Percentiles rank a stretch among this genome's conserved stretches.
These are phyloP conservation scores for Cataglyphis cursor DNA, from an alignment of 2,888 invertebrate genomes.

Conservation along the genomic window DNA sequence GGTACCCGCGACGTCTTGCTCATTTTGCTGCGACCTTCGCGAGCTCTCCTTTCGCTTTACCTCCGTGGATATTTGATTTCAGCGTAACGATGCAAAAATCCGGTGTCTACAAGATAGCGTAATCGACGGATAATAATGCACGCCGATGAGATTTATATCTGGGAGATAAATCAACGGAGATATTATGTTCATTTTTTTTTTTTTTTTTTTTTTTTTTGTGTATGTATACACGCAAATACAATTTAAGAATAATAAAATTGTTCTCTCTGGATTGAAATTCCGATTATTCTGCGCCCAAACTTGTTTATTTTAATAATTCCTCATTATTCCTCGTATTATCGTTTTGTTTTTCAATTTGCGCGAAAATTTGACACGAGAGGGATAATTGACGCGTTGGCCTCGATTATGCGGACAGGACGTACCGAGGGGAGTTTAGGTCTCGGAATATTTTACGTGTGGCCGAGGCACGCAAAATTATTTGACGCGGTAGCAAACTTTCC, in stretches of 20 bases:
- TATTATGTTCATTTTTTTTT: neutral
- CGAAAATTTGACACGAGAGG: conserved; percentile 37
- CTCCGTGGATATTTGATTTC: conserved; percentile 49
- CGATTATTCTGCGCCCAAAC: conserved; percentile 11
- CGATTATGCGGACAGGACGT: neutral
- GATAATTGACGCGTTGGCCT: conserved; percentile 27
- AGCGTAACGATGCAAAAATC: conserved; percentile 42
- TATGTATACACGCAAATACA: neutral
- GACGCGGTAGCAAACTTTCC: conserved; percentile 42
- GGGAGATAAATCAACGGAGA: conserved; percentile 20
- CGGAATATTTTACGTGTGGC: conserved; percentile 48
- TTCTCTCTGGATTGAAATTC: neutral
- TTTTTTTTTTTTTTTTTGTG: neutral
- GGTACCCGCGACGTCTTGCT: conserved; percentile 42
- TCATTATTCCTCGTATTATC: neutral
- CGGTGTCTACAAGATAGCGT: conserved; percentile 17
- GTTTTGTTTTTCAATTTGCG: conserved; percentile 47
- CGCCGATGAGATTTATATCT: conserved; percentile 6
- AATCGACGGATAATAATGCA: conserved; percentile 37
- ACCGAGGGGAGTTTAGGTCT: conserved; percentile 34
- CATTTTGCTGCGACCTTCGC: conserved; percentile 53
- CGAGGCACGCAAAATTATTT: conserved; percentile 52
- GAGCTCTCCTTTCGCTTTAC: conserved; percentile 51
- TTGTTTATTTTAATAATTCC: conserved; percentile 44
- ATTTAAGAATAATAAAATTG: neutral